A percentile compares a stretch with the other conserved stretches of the same genome.
Evolutionary conservation across 2,113 vertebrate species (phyloP).

Genomic region (Prionailurus viverrinus): DNA sequence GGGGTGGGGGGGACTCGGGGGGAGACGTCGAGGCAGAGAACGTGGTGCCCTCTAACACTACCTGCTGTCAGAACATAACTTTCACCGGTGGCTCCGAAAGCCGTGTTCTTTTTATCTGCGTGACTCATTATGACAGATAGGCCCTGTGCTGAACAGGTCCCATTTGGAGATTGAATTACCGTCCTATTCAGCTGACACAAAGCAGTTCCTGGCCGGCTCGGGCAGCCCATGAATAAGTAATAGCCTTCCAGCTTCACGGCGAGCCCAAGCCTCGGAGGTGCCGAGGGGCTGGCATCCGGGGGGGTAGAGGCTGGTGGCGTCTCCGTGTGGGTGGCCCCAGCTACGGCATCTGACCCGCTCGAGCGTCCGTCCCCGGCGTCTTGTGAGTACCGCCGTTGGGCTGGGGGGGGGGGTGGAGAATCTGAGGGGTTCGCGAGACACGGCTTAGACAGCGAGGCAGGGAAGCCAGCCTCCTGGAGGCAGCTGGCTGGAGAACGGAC

Average conservation of each 20-base stretch:
- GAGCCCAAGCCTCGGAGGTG: neutral
- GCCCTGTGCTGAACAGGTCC: slow-evolving; percentile 34
- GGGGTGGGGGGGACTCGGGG: neutral
- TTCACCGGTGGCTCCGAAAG: neutral
- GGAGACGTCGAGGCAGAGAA: neutral
- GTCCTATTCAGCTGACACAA: slow-evolving; percentile 87
- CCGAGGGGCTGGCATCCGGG: fast-evolving
- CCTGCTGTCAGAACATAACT: neutral
- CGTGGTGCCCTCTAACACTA: neutral
- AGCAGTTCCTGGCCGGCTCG: slow-evolving; percentile 86
- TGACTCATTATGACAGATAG: slow-evolving; percentile 59
- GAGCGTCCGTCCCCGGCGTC: fast-evolving
- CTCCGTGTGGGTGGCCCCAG: fast-evolving
- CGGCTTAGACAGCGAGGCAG: fast-evolving
- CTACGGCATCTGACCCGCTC: fast-evolving
- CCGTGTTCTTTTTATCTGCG: neutral
- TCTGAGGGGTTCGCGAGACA: fast-evolving
- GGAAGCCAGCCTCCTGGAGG: neutral
- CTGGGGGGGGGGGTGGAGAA: neutral
- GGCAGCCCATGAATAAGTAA: slow-evolving; percentile 92
- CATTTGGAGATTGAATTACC: slow-evolving; percentile 87
- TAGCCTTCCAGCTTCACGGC: slow-evolving; percentile 69
- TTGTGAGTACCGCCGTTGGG: slow-evolving; percentile 3
- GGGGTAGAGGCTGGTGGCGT: neutral
- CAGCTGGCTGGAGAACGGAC: fast-evolving